A percentile compares a stretch with the other conserved stretches of the same genome.
phyloP scores from a whole-genome alignment of 2,113 vertebrate species.

The Pogonocichla stellata region DNA sequence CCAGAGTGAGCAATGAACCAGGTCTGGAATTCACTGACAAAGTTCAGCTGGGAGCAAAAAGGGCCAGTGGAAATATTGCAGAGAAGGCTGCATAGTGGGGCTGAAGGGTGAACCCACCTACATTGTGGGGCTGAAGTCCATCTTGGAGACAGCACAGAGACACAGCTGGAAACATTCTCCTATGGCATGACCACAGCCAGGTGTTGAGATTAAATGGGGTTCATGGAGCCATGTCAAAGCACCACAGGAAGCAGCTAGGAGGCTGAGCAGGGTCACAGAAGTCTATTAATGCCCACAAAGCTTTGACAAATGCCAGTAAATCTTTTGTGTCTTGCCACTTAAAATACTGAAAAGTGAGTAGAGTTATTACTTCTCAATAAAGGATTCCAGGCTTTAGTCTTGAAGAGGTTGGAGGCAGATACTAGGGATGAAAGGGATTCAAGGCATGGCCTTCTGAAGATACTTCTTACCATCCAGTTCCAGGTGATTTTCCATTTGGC shows the following conservation, averaged over 20 bases:
- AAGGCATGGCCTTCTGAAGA: background rate
- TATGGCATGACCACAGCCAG: fast-evolving
- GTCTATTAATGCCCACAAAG: fast-evolving
- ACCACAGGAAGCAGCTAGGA: background rate
- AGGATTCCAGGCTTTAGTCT: background rate
- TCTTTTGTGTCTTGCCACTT: background rate
- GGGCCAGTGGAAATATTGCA: background rate
- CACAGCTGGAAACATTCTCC: background rate
- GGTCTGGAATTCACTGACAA: background rate
- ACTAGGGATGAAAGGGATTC: background rate
- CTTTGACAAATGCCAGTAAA: background rate
- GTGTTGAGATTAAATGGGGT: background rate
- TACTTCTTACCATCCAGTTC: background rate
- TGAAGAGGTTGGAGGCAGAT: background rate
- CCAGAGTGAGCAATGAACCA: background rate
- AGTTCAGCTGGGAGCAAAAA: background rate
- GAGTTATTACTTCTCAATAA: background rate
- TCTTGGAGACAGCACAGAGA: background rate
- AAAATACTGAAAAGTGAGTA: background rate
- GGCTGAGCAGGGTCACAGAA: background rate
- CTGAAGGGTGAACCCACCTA: background rate
- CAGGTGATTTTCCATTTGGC: background rate
- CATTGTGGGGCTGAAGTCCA: background rate
- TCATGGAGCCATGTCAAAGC: background rate
- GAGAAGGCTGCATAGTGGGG: background rate